Evolutionary conservation across 30 jellyfish, hydroid and myxozoan genomes (phyloP), one percentile per base, ranked within the genome.

Genomic region (Aurelia sp.): DNA sequence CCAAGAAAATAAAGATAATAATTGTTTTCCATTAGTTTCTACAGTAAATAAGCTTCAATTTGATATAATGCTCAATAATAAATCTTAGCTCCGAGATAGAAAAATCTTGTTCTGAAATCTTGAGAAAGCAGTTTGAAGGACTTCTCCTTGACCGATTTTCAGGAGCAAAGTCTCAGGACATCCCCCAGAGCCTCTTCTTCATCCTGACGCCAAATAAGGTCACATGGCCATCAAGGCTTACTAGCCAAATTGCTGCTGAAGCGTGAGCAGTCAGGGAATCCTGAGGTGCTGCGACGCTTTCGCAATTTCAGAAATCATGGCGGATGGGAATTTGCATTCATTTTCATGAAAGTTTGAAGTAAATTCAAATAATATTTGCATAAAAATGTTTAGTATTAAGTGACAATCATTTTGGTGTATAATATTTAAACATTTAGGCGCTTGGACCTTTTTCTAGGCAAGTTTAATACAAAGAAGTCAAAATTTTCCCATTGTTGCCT

Each of bases 121-220:
- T 59, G 6, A 59, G 68, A 4, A 7, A 27, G 68, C 31, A 59
- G 22, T 5, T 59, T 59, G 68, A 59, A 12, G 30, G 68, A 59
- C 68, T 59, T 59, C 68, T 59, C 68, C 68, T 59, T 59, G 68
- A 59, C 68, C 68, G 68, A 59, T 18, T 59, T 59, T 59, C 68
- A 59, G 1, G 68, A 59, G 31, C 22, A 59, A 59, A 59, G 30
- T 18, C 4, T 30, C 68, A 10, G 30, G 68, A 17, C 30, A 59
- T 59, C 10, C 30, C 68, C 68, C 4, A 5, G 31, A 59, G 68
- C 68, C 68, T 59, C 68, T 21, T 59, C 31, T 59, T 59, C 68
- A 59, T 17, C 1, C 0, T 21, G 2, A 59, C 13, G 31, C 31
- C 3, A 17, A 17, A 21, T 59, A 17, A 17, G 68, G 68, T 9